These are phyloP conservation scores for Psammodynastes pulverulentus DNA, from an alignment of 2,113 vertebrate genomes.

Conservation along the genomic window DNA sequence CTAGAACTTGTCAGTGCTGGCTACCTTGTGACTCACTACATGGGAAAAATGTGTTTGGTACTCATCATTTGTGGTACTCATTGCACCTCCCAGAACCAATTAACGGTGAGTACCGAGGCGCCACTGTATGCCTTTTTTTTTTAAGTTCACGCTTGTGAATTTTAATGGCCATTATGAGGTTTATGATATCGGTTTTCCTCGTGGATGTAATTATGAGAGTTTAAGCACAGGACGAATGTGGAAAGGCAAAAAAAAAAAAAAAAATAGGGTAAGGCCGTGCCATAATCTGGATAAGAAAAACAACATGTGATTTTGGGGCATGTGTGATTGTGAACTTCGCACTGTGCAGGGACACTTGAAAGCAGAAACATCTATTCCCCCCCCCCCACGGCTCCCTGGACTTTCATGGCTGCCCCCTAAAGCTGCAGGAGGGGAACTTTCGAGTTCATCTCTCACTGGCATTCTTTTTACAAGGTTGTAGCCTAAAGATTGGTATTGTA, in stretches of 20 bases:
- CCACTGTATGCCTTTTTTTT: background rate
- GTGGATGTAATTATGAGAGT: background rate
- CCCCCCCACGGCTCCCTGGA: background rate
- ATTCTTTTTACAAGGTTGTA: background rate
- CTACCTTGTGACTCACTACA: no score
- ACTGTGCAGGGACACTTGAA: background rate
- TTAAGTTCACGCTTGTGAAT: background rate
- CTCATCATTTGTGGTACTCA: no score
- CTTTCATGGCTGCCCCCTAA: background rate
- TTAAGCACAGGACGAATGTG: background rate
- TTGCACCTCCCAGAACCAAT: no score
- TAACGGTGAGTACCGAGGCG: no score
- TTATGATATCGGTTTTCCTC: background rate
- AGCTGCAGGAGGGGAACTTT: background rate
- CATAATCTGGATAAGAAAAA: background rate
- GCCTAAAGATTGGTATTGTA: background rate
- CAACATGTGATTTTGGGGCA: background rate
- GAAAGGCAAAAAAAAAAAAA: background rate
- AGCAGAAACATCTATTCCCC: background rate
- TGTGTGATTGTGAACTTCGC: background rate
- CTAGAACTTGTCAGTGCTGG: no score
- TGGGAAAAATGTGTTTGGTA: no score
- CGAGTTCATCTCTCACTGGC: background rate
- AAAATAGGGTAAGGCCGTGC: background rate
- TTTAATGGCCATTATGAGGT: background rate